Base-by-base conservation (phyloP, 1,140 invertebrate genomes). In the Drosophila arawakana region DNA sequence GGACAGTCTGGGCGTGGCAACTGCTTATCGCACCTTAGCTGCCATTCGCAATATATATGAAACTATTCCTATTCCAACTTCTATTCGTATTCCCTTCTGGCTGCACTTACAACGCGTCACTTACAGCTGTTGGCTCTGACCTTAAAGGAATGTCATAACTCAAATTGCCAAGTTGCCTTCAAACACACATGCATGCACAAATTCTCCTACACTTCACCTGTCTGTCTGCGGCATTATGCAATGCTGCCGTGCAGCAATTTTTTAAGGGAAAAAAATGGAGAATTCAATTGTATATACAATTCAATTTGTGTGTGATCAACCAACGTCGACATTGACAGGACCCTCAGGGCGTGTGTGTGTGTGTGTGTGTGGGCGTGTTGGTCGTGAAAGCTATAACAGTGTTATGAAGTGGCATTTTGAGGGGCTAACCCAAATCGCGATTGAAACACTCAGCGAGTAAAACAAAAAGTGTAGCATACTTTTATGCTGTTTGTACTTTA, bases 271-370 rank as follows among this genome's bases (percentile, higher is more conserved):
- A 30, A 30, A 30, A 6, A 30, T 2, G 3, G 25, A 30, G 80
- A 83, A 88, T 88, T 88, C 83, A 88, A 88, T 88, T 88, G 83
- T 62, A 78, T 70, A 80, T 75, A 82, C 80, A 82, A 88, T 88
- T 88, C 83, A 88, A 83, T 88, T 88, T 86, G 68, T 88, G 80
- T 78, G 80, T 78, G 83, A 88, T 86, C 76, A 88, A 77, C 76
- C 76, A 74, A 75, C 76, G 66, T 44, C 70, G 41, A 67, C 76
- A 80, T 72, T 88, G 83, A 83, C 70, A 82, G 83, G 83, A 57
- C 77, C 57, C 21, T 13, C 35, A 59, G 61, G 65, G 25, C 65
- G 58, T 41, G 35, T 30, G 8, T 18, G 35, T 9, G 25, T 10
- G 41, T 68, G 58, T 30, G 8, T 18, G 35, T 9, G 25, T 10